phyloP scores from a whole-genome alignment of 1,140 invertebrate genomes.

The Nephila pilipes region DNA sequence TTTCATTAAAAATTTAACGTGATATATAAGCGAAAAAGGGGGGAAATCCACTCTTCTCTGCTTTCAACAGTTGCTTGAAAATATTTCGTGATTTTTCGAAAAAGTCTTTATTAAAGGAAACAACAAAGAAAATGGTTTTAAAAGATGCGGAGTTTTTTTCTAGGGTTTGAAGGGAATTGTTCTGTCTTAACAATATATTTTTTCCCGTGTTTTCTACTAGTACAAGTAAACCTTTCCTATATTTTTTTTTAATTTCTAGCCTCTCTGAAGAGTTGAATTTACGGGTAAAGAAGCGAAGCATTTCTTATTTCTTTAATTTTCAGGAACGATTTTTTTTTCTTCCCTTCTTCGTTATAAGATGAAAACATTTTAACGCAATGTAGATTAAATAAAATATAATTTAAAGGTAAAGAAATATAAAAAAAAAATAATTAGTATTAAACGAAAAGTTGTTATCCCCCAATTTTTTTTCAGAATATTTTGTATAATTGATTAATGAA shows the following conservation, averaged over 20 bases:
- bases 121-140: conserved; percentile 75
- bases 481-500: too few species aligned
- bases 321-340: not conserved
- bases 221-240: conserved; percentile 32
- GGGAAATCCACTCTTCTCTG: conserved; percentile 47
- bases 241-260: conserved; percentile 20
- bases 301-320: conserved; percentile 55
- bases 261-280: conserved; percentile 33
- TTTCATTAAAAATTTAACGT: conserved; percentile 76
- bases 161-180: conserved; percentile 46
- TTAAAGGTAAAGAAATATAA: not conserved
- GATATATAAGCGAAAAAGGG: conserved; percentile 72
- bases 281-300: conserved; percentile 2
- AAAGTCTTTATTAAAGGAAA: conserved; percentile 75
- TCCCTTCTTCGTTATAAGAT: not conserved
- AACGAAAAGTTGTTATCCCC: too few species aligned
- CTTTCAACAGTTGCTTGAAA: conserved; percentile 71
- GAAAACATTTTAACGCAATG: conserved; percentile 1
- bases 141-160: conserved; percentile 29
- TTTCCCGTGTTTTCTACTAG: not conserved
- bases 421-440: too few species aligned
- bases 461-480: too few species aligned
- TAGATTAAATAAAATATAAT: not conserved
- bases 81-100: conserved; percentile 73
- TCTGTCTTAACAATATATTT: conserved; percentile 32